Base-by-base conservation (phyloP, 2,113 vertebrate species). In the Elachura formosa region DNA sequence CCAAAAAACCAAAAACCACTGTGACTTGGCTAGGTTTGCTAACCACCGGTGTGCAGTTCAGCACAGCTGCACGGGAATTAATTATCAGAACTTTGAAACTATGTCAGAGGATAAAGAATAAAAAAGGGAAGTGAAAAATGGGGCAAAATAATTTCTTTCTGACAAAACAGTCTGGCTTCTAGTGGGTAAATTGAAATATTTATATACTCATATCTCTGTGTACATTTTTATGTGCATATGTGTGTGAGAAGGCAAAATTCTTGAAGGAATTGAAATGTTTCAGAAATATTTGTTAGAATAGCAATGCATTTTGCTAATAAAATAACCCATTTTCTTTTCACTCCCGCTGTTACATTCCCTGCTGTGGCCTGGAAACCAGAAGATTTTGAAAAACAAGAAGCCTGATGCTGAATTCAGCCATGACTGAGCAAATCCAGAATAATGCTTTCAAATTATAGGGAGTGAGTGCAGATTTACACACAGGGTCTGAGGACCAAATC, bases 241-340 rank as follows among this genome's bases (percentile, higher is more conserved):
- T 38, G 33, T 34, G 34, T 41, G 34, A 89, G 71, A 73, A 79
- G 36, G 25, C 29, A 93, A 81, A 93, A 87, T 73, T 69, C n/a
- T 93, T 41, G 66, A 66, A 91, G 31, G 43, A 67, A 69, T 36
- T 22, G 15, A 58, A 73, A 83, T 1, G 0, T 45, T 90, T 66
- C 59, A 91, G 82, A 94, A 96, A 85, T 93, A 83, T 25, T 36
- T 83, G 34, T 80, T 69, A 69, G 71, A 87, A 76, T n/a, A 91
- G 20, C 49, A 89, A 89, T 69, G 33, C 7, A 17, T 87, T 95
- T 93, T 85, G 74, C 46, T 93, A 93, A 89, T 95, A 93, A 94
- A 95, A 87, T 83, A 91, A 77, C 41, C 58, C 7, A 55, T 83
- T 96, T 81, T 69, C 38, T n/a, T n/a, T 79, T 46, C 18, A 8